Percentiles rank a stretch among this genome's conserved stretches.
phyloP scores from a whole-genome alignment of 2,888 invertebrate species.

The Agrochola litura region DNA sequence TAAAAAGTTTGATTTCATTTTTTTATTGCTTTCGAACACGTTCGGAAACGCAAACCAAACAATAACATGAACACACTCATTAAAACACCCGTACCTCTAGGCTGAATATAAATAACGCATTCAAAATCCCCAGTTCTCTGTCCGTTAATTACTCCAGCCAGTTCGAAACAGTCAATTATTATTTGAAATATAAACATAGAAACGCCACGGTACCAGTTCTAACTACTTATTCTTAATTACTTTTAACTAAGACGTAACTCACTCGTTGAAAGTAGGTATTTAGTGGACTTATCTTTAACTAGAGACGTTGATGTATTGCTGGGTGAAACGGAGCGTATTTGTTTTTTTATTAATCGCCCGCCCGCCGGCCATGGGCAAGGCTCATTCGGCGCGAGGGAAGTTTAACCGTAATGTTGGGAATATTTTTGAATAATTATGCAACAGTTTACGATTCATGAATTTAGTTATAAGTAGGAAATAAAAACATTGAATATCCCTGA shows the following conservation, averaged over 20 bases:
- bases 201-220: slow-evolving; percentile 79
- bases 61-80: slow-evolving; percentile 69
- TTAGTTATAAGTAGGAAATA: not conserved
- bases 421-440: slow-evolving; percentile 39
- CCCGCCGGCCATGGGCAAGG: slow-evolving; percentile 69
- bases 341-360: slow-evolving; percentile 75
- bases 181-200: slow-evolving; percentile 74
- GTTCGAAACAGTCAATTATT: slow-evolving; percentile 85
- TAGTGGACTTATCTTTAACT: slow-evolving; percentile 82
- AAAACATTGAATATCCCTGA: not conserved
- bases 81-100: slow-evolving; percentile 70
- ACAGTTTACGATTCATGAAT: slow-evolving; percentile 11
- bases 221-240: slow-evolving; percentile 89
- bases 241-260: slow-evolving; percentile 89
- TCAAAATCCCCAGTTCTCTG: slow-evolving; percentile 75
- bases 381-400: slow-evolving; percentile 42
- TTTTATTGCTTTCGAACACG: slow-evolving; percentile 42
- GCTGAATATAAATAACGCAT: slow-evolving; percentile 78
- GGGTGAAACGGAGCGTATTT: slow-evolving; percentile 78
- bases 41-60: slow-evolving; percentile 63
- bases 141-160: slow-evolving; percentile 84
- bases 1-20: slow-evolving; percentile 50
- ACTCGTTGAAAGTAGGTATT: slow-evolving; percentile 86
- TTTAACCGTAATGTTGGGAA: slow-evolving; percentile 57
- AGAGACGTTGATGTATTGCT: slow-evolving; percentile 86